phyloP scores from a whole-genome alignment of 2,113 vertebrate genomes.

The Passer montanus region DNA sequence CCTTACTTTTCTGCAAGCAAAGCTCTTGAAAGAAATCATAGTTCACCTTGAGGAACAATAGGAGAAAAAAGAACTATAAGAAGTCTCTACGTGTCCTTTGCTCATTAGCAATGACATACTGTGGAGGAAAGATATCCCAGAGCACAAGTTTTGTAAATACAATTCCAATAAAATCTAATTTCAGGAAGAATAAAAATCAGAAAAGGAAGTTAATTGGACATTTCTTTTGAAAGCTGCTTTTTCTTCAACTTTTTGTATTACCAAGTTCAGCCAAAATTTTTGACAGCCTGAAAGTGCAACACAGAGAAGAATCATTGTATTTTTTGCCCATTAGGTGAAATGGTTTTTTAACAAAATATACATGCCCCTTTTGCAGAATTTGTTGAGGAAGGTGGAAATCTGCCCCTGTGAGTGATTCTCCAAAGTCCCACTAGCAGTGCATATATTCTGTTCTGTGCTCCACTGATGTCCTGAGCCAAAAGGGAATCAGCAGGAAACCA shows the following conservation, averaged over 20 bases:
- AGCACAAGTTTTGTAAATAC: constrained; percentile 23
- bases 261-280: not conserved
- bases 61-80: constrained; percentile 18
- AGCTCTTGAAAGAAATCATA: constrained; percentile 51
- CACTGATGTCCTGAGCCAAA: not conserved
- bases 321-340: not conserved
- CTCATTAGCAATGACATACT: constrained; percentile 37
- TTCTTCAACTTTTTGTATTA: not conserved
- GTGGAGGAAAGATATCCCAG: not conserved
- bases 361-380: not conserved
- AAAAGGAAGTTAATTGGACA: not conserved
- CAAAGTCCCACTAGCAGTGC: not conserved
- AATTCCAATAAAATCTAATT: not conserved
- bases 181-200: constrained; percentile 20
- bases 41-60: constrained; percentile 47
- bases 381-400: not conserved
- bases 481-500: not conserved
- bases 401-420: not conserved
- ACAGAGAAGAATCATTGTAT: not conserved
- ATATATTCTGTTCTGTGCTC: not conserved
- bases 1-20: constrained; percentile 49
- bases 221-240: not conserved
- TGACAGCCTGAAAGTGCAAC: not conserved
- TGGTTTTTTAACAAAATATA: not conserved
- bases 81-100: constrained; percentile 6